Evolutionary conservation across 30 jellyfish, hydroid and myxozoan genomes (phyloP).

Genomic region (Aurelia sp.): DNA sequence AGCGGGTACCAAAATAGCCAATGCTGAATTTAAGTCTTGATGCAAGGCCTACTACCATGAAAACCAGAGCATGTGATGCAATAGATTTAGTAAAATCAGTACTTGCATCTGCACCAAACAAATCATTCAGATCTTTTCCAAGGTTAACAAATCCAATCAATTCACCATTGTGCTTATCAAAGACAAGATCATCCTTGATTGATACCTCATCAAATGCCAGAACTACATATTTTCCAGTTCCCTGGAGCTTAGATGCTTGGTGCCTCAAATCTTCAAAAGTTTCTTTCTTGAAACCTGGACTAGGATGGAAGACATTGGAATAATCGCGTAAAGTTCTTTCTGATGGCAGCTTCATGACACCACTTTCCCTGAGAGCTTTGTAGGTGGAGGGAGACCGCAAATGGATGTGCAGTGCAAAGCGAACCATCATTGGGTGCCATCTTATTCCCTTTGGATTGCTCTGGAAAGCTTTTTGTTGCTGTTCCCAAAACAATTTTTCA

Average conservation of each 20-base stretch:
- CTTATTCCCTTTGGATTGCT: slow-evolving; percentile 48
- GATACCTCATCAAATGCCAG: slow-evolving; percentile 50
- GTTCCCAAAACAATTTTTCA: slow-evolving; percentile 54
- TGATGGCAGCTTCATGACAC: slow-evolving; percentile 48
- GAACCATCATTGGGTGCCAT: slow-evolving; percentile 66
- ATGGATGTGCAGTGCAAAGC: slow-evolving; percentile 44
- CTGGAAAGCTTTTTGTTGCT: slow-evolving; percentile 57
- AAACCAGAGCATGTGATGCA: slow-evolving; percentile 33
- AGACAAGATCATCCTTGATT: slow-evolving; percentile 25
- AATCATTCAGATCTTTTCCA: slow-evolving; percentile 21
- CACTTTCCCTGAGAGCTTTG: slow-evolving; percentile 43
- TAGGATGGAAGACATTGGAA: slow-evolving; percentile 6
- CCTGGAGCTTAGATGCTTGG: background rate
- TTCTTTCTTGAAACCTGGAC: background rate
- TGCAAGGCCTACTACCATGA: slow-evolving; percentile 10
- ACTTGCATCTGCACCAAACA: background rate
- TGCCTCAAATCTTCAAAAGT: background rate
- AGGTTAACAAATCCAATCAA: slow-evolving; percentile 47
- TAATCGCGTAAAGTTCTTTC: slow-evolving; percentile 49
- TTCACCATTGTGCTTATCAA: slow-evolving; percentile 26
- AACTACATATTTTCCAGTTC: slow-evolving; percentile 31
- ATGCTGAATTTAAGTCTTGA: background rate
- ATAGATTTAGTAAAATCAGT: background rate
- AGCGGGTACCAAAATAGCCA: slow-evolving; percentile 19
- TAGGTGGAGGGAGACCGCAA: slow-evolving; percentile 50